These are phyloP conservation scores for Tapera naevia DNA, from an alignment of 2,797 vertebrate genomes.

Conservation along the genomic window DNA sequence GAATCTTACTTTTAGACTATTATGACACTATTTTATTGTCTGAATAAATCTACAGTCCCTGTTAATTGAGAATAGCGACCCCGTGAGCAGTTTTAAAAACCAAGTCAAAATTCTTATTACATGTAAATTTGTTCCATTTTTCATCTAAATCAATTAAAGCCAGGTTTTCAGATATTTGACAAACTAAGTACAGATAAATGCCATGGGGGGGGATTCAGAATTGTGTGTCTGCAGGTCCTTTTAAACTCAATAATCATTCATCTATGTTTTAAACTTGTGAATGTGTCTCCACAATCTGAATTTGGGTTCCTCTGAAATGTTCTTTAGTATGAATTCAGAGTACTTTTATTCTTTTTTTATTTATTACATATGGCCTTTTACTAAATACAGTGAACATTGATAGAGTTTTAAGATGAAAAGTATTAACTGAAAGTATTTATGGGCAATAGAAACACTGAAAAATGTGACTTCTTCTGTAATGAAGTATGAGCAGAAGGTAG, in stretches of 20 bases:
- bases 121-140: neutral
- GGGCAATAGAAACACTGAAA: neutral
- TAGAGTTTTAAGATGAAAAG: neutral
- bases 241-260: neutral
- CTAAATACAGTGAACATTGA: neutral
- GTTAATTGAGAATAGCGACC: neutral
- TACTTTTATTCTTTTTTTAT: neutral
- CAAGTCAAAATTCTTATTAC: neutral
- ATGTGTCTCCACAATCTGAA: neutral
- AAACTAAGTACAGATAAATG: neutral
- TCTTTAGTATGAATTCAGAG: neutral
- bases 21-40: neutral
- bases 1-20: neutral
- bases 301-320: neutral
- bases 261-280: neutral
- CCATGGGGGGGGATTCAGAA: rapidly evolving
- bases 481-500: neutral
- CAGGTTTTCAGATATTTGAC: neutral
- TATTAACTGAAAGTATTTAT: neutral
- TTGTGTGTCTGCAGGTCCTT: rapidly evolving
- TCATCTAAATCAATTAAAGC: neutral
- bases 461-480: neutral
- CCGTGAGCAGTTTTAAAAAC: neutral
- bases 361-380: neutral
- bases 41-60: neutral